Base-by-base conservation (phyloP, 2,113 vertebrate genomes). In the Laticauda laticaudata region DNA sequence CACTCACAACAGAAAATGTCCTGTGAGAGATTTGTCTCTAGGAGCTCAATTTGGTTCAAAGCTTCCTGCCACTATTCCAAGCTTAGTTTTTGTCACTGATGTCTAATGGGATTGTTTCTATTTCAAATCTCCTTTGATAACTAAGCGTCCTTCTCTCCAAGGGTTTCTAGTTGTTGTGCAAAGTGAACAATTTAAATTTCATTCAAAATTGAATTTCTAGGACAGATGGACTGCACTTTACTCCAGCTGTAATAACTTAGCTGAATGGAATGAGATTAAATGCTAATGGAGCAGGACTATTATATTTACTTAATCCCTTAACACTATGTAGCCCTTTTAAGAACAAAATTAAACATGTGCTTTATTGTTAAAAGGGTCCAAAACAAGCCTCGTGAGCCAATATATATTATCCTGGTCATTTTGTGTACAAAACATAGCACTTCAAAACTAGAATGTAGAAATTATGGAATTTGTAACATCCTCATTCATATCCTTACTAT, bases 201-300 rank as follows among this genome's bases (percentile, higher is more conserved):
- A 91, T 94, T 95, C 88, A 89, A 34, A 89, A 93, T 92, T 95
- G 93, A 88, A 95, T 95, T 95, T 94, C 56, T 85, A 94, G 91
- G 94, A 92, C 90, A 93, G 93, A 93, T 21, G 12, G 90, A 54
- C 59, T 90, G 81, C 51, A 85, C 95, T 96, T 93, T 94, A 64
- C 93, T 94, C 90, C 91, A 94, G 21, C 10, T 11, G 7, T 11
- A 93, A 91, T 95, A 15, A 61, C 93, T 95, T 91, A 92, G 59
- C 55, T 89, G 24, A 2, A 75, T 86, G 23, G 61, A 94, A 85
- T 91, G 87, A 93, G 88, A 93, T 64, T 91, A 94, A 93, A 94
- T 0, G 0, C 12, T 34, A 90, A 26, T 1, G 39, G 57, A 15
- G 34, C 61, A 61, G 93, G 89, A 20, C 51, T 26, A 45, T 95